phyloP scores from a whole-genome alignment of 2,113 vertebrate genomes.

The Columba janthina region DNA sequence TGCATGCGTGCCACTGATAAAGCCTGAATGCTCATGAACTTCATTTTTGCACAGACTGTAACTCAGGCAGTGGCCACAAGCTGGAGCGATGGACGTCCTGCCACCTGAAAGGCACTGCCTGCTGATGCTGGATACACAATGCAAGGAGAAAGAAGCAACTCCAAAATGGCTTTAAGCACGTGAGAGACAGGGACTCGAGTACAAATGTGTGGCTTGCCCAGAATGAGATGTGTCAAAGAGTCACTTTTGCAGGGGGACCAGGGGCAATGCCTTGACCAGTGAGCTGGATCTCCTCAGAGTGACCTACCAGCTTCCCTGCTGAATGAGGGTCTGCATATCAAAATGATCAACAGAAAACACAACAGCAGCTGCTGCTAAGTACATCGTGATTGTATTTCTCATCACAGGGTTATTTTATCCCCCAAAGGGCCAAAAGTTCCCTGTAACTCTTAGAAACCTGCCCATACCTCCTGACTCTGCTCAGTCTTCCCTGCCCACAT shows the following conservation, averaged over 20 bases:
- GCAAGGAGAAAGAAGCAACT: neutral
- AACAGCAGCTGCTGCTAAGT: neutral
- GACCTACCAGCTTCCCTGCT: neutral
- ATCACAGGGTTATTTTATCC: neutral
- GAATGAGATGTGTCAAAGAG: neutral
- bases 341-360: neutral
- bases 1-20: accelerated
- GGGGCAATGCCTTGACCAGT: neutral
- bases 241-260: neutral
- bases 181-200: neutral
- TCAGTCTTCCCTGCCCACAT: neutral
- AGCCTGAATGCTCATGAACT: neutral
- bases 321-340: neutral
- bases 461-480: neutral
- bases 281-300: neutral
- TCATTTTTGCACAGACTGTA: neutral
- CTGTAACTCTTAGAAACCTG: neutral
- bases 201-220: neutral
- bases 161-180: neutral
- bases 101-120: neutral
- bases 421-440: neutral
- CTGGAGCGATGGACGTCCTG: neutral
- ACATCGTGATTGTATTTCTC: neutral
- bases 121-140: neutral
- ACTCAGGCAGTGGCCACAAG: neutral